Percentiles rank a stretch among this genome's conserved stretches.
phyloP scores from a whole-genome alignment of 2,888 invertebrate species.

The Mantis religiosa region DNA sequence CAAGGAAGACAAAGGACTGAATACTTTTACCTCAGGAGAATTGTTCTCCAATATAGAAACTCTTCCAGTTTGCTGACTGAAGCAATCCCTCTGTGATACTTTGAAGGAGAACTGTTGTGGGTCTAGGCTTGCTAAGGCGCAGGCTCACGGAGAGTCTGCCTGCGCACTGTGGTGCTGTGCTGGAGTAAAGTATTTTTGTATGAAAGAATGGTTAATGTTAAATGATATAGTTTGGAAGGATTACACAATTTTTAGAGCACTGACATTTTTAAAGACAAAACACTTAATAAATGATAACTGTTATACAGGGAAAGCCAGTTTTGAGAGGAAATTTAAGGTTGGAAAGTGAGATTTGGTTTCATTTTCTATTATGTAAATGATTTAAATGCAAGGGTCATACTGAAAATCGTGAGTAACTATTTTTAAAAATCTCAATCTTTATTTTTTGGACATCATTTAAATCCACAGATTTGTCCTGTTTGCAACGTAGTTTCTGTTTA shows the following conservation, averaged over 20 bases:
- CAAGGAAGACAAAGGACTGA: neutral
- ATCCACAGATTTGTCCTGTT: too few species aligned
- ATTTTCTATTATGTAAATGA: neutral
- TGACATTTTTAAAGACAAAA: neutral
- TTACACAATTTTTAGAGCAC: neutral
- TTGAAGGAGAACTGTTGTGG: neutral
- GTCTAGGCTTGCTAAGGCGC: neutral
- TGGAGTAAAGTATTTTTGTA: neutral
- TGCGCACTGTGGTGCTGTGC: neutral
- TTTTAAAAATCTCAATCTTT: too few species aligned
- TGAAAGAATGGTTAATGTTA: neutral
- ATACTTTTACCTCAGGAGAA: neutral
- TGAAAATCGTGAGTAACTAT: too few species aligned
- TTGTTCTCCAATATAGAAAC: neutral
- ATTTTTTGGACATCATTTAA: too few species aligned
- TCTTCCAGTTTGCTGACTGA: neutral
- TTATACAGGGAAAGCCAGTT: neutral
- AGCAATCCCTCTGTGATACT: neutral
- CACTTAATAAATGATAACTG: neutral
- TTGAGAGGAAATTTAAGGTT: neutral
- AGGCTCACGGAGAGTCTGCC: too few species aligned
- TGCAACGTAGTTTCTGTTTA: too few species aligned
- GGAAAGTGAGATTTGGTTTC: neutral
- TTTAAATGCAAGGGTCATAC: neutral
- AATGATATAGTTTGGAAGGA: neutral